Base-by-base conservation (phyloP, 1,140 invertebrate species). In the Heterodera carotae region DNA sequence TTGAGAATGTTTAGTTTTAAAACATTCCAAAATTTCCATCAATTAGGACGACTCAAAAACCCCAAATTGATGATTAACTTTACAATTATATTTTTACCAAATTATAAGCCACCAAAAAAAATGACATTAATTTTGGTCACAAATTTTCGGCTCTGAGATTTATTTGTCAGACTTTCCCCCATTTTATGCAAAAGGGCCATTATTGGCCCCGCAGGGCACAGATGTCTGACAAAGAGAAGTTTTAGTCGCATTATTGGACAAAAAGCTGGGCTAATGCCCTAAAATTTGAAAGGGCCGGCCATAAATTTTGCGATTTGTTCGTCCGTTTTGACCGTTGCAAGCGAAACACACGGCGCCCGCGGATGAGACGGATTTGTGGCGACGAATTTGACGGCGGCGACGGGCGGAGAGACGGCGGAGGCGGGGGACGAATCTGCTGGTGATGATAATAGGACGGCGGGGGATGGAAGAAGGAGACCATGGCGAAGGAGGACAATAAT, bases 291-390 rank as follows among this genome's bases (percentile, higher is more conserved):
- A 76, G 8, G 31, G n/a, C n/a, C n/a, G 48, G 39, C 43, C 29
- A 43, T 66, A 48, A 75, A 59, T 75, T 75, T 75, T 22, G 48
- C 34, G 60, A 10, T 43, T 34, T 27, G 31, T 29, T n/a, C 29
- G 36, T 12, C 43, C 29, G 36, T 56, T n/a, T n/a, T 56, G 31
- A 64, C 66, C 76, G 34, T 80, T 79, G 48, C 29, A 79, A 22
- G 25, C 78, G 31, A 53, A 80, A 79, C 12, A 79, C 78, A 10
- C 34, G 56, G 10, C 78, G 62, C 5, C 78, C 78, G 53, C 78
- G 62, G 6, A 78, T n/a, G 18, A 79, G 67, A 43, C 78, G 34
- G 29, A 74, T 34, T 43, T 74, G 53, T 8, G 43, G 43, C 33
- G 25, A n/a, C 15, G 36, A n/a, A 31, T 69, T 69, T 3, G 34